phyloP scores from a whole-genome alignment of 2,113 vertebrate species.

The Gorsachius goisagi region DNA sequence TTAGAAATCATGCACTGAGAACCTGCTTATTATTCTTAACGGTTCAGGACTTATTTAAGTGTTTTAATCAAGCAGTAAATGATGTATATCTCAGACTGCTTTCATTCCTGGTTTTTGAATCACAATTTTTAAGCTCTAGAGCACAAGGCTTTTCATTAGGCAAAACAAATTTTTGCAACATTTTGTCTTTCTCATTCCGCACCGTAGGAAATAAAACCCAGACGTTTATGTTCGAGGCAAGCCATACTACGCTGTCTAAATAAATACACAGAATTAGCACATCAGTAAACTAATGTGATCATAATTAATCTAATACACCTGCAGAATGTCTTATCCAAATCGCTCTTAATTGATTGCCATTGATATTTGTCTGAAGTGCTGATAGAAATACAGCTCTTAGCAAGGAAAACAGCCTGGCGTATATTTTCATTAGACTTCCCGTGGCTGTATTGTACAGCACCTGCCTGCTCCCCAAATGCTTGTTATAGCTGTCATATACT shows the following conservation, averaged over 20 bases:
- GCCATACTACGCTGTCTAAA: not conserved
- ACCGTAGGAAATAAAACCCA: not conserved
- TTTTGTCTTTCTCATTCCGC: conserved; percentile 28
- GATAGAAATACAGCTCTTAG: not conserved
- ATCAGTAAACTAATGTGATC: not conserved
- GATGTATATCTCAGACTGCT: conserved; percentile 14
- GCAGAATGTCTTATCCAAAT: conserved; percentile 19
- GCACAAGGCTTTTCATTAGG: conserved; percentile 8
- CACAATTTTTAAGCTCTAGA: not conserved
- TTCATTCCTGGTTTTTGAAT: conserved; percentile 26
- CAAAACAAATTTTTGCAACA: not conserved
- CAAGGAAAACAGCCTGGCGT: not conserved
- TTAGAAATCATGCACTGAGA: conserved; percentile 46
- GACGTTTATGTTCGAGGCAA: not conserved
- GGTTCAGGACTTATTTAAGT: conserved; percentile 31
- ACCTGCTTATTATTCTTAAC: conserved; percentile 50
- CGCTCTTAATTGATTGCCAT: conserved; percentile 43
- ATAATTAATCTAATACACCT: conserved; percentile 55
- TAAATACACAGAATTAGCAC: conserved; percentile 44
- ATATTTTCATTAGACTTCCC: conserved; percentile 14
- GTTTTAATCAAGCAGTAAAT: conserved; percentile 59
- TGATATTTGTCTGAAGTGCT: conserved; percentile 2
- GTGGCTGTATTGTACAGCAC: not conserved
- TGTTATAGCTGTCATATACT: conserved; percentile 20
- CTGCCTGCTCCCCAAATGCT: conserved; percentile 4